Conservation (phyloP, 2,888 invertebrate genomes). For the Coelogynopora nodosa region DNA sequence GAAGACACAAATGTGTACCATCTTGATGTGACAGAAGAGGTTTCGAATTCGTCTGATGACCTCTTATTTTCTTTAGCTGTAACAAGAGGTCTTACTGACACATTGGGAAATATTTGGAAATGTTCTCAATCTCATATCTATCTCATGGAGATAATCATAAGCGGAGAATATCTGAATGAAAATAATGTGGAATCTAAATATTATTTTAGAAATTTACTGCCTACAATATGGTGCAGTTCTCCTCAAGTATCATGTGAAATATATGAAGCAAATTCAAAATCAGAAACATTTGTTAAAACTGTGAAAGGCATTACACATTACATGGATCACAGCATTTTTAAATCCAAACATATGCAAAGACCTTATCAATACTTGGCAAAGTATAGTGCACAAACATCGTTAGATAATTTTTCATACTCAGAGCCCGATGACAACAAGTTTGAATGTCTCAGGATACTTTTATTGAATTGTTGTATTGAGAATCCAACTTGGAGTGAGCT, state of each 20-base stretch:
- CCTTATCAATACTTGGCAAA: not conserved
- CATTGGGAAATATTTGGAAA: not conserved
- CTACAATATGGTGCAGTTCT: not conserved
- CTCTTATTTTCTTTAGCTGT: not conserved
- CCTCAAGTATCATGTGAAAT: not conserved
- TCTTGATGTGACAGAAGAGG: not conserved
- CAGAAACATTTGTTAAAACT: not conserved
- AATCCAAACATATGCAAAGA: not conserved
- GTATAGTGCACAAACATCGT: not conserved
- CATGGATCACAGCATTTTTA: not conserved
- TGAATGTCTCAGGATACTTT: not conserved
- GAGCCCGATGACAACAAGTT: not conserved
- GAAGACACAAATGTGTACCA: not conserved
- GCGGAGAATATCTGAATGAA: not conserved
- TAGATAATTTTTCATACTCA: not conserved
- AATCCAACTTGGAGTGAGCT: constrained; percentile 53
- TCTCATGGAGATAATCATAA: not conserved
- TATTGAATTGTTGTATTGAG: constrained; percentile 50
- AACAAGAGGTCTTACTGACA: not conserved
- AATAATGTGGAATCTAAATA: not conserved
- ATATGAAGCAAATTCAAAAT: not conserved
- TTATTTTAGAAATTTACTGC: not conserved
- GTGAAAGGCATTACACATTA: not conserved
- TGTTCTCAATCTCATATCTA: not conserved
- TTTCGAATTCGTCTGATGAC: not conserved